A percentile compares a stretch with the other conserved stretches of the same genome.
These are phyloP conservation scores for Cossypha caffra DNA, from an alignment of 2,797 vertebrate species.

Conservation along the genomic window DNA sequence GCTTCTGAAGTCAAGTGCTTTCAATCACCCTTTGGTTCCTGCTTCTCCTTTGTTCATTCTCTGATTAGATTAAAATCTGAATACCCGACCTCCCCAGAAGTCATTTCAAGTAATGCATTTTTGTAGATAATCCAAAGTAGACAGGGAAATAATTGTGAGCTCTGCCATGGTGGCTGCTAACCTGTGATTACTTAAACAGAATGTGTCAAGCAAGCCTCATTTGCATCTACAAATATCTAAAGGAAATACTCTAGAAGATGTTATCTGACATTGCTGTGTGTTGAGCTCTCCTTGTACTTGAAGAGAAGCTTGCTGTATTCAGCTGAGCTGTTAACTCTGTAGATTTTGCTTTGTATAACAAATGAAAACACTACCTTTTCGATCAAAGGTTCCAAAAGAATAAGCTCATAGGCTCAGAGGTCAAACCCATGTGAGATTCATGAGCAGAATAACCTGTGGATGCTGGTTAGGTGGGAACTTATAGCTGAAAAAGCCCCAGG, in stretches of 20 bases:
- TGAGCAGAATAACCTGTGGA: not conserved
- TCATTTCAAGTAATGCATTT: not conserved
- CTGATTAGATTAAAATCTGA: not conserved
- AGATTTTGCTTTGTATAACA: not conserved
- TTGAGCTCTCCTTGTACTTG: not conserved
- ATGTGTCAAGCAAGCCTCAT: not conserved
- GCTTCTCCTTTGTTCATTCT: not conserved
- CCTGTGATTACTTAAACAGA: not conserved
- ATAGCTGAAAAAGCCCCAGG: not conserved
- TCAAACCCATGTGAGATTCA: not conserved
- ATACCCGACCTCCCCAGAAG: not conserved
- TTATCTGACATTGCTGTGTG: not conserved
- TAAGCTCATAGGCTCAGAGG: not conserved
- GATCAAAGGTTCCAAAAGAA: not conserved
- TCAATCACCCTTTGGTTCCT: not conserved
- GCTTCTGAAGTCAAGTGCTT: not conserved
- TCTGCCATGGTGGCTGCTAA: not conserved
- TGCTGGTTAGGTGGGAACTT: not conserved
- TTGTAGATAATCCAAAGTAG: not conserved
- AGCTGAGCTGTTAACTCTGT: not conserved
- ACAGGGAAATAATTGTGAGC: not conserved
- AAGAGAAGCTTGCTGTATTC: not conserved
- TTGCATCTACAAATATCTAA: not conserved
- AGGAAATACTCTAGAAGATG: not conserved
- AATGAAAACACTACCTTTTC: not conserved